These are phyloP conservation scores for Gymnothorax reevesii DNA, from an alignment of 2,797 vertebrate species.

Conservation along the genomic window DNA sequence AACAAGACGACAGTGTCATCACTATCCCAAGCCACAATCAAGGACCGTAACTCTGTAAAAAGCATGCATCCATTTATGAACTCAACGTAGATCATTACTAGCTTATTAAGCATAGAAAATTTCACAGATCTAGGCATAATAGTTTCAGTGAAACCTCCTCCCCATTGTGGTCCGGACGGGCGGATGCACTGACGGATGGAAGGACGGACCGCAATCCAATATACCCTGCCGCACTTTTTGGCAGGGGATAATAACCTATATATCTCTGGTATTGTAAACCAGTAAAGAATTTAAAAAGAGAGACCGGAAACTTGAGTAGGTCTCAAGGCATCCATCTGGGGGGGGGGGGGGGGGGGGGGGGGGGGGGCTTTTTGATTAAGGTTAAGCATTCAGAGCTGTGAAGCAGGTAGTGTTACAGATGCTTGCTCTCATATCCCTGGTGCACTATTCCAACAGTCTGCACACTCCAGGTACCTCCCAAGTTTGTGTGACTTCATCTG, in stretches of 20 bases:
- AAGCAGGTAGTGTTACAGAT: not conserved
- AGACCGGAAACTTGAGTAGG: not conserved
- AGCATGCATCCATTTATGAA: too few relatives aligned
- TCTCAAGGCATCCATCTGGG: not conserved
- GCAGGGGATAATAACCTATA: too few relatives aligned
- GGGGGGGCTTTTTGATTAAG: not conserved
- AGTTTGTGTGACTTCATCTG: constrained; percentile 26
- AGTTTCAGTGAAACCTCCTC: too few relatives aligned
- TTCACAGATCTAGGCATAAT: too few relatives aligned
- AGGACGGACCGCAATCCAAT: too few relatives aligned
- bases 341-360: not conserved
- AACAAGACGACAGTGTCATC: not conserved
- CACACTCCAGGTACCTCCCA: not conserved
- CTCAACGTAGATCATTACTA: too few relatives aligned
- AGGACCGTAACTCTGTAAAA: too few relatives aligned
- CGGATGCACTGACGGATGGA: too few relatives aligned
- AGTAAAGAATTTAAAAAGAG: not conserved
- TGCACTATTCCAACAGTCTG: not conserved
- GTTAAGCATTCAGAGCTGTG: not conserved
- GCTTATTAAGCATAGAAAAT: too few relatives aligned
- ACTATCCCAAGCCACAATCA: too few relatives aligned
- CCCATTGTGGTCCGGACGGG: too few relatives aligned
- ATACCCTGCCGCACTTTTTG: too few relatives aligned
- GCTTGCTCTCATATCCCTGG: not conserved
- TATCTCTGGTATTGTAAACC: not conserved